Base-by-base conservation (phyloP, 2,113 vertebrate genomes). In the Antigone vipio region DNA sequence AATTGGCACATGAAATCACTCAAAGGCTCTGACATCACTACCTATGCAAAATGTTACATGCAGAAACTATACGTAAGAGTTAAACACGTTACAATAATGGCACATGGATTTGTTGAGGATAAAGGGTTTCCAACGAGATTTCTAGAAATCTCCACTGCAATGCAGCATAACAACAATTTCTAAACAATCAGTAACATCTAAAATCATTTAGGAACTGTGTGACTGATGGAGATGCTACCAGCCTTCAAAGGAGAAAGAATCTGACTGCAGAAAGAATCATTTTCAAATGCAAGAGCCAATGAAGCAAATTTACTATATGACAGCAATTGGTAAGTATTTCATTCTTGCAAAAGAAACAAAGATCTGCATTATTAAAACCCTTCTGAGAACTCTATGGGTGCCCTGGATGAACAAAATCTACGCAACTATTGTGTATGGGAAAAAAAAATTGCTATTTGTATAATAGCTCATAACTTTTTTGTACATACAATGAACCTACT, bases 131-230 rank as follows among this genome's bases (percentile, higher is more conserved):
- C 50, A 72, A 34, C 2, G 22, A 78, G 59, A 79, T 79, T 96
- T 95, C 89, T 76, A 89, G 91, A 95, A 93, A 77, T 55, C 89
- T 30, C 22, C 56, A 72, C 32, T 50, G 52, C 34, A 91, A 89
- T 50, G 52, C 44, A 95, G 71, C 32, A 23, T 42, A 89, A 89
- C 21, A 79, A 56, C 52, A 64, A 20, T 34, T 89, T 71, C 53
- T 45, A 56, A 85, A 89, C 32, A 35, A 60, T 38, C 63, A 44
- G 34, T 47, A 93, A 80, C 44, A 86, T 60, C 34, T 47, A 80
- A 18, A 64, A 5, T 45, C 26, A 58, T 72, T 93, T 62, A 60
- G 20, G 32, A 90, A 83, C 44, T 13, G 27, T 69, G 19, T 49
- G 38, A 87, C 24, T 92, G 77, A 53, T 58, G 58, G 50, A 63